Percentiles rank a stretch among this genome's conserved stretches.
Conservation (phyloP, 2,888 invertebrate genomes). For the Synergus japonicus region DNA sequence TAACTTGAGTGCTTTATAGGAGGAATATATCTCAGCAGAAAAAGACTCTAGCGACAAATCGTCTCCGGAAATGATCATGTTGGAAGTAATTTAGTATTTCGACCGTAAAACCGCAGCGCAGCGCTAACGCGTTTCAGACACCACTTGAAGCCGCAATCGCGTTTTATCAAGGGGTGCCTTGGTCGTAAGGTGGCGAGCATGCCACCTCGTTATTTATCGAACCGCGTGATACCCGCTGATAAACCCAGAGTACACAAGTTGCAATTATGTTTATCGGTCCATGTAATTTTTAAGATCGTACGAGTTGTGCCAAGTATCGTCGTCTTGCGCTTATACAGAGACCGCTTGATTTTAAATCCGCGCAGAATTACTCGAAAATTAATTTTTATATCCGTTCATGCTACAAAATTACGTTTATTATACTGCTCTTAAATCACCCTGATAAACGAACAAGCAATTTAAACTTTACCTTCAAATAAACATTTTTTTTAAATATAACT, state of each 20-base stretch:
- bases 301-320: neutral
- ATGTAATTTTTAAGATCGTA: constrained; percentile 21
- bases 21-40: neutral
- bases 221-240: constrained; percentile 25
- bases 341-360: neutral
- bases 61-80: constrained; percentile 43
- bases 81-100: constrained; percentile 49
- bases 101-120: constrained; percentile 41
- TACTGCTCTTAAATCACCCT: neutral
- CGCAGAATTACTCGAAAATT: neutral
- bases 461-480: no score
- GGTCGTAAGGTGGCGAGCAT: constrained; percentile 47
- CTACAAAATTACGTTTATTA: neutral
- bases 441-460: neutral
- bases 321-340: neutral
- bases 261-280: constrained; percentile 33
- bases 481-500: no score
- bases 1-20: no score
- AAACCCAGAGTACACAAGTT: constrained; percentile 35
- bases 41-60: constrained; percentile 5
- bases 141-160: constrained; percentile 52
- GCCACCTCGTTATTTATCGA: constrained; percentile 55
- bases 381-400: neutral
- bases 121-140: constrained; percentile 45
- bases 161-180: constrained; percentile 43